Percentiles rank a stretch among this genome's conserved stretches.
Conservation (phyloP, 2,797 vertebrate species). For the Sitta carolinensis region DNA sequence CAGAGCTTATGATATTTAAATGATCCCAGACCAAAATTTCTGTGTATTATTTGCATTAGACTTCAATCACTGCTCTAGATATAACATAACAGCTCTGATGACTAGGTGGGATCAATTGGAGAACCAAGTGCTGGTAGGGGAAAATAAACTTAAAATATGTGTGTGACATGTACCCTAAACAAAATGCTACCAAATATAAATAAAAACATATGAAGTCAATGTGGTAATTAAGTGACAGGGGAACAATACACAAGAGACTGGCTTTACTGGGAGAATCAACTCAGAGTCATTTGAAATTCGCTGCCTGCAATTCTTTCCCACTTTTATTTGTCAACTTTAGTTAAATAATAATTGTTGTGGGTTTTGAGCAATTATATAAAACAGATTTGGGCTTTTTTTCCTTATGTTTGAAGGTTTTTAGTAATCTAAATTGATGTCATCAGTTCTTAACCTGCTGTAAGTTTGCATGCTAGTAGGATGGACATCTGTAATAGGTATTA, state of each 20-base stretch:
- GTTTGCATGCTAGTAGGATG: neutral
- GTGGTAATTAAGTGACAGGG: neutral
- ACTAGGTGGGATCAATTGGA: neutral
- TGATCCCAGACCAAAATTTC: neutral
- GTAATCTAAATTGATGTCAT: neutral
- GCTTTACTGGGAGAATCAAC: neutral
- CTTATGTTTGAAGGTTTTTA: conserved; percentile 35
- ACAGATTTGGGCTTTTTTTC: neutral
- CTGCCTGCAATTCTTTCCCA: neutral
- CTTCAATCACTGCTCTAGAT: neutral
- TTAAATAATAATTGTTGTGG: neutral
- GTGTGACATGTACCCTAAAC: neutral
- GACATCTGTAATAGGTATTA: conserved; percentile 43
- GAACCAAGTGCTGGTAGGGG: neutral
- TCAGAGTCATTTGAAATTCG: neutral
- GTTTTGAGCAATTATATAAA: neutral
- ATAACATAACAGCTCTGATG: neutral
- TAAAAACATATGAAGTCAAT: neutral
- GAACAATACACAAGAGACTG: neutral
- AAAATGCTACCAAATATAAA: neutral
- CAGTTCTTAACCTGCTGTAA: neutral
- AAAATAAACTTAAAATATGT: neutral
- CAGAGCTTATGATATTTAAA: neutral
- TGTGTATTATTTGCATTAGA: neutral
- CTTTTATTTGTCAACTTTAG: neutral